These are phyloP conservation scores for Eupithecia abbreviata DNA, from an alignment of 2,888 invertebrate species.

Conservation along the genomic window DNA sequence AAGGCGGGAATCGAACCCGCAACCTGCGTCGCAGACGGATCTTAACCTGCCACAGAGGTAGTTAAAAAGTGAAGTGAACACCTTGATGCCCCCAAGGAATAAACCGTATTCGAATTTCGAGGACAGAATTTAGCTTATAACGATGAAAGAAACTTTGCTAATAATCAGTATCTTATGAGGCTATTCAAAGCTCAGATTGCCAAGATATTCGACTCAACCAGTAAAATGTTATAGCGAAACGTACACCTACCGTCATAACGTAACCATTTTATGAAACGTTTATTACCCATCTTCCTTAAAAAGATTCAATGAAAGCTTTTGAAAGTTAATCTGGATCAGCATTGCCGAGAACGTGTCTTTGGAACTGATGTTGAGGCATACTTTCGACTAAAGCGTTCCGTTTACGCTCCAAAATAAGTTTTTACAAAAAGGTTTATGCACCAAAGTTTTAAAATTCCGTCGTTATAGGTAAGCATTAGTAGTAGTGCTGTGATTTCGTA, in stretches of 20 bases:
- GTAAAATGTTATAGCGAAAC: constrained; percentile 40
- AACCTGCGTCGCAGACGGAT: too few relatives aligned
- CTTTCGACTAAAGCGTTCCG: constrained; percentile 11
- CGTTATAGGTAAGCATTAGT: neutral
- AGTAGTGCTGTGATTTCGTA: neutral
- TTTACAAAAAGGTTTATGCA: neutral
- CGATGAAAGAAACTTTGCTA: constrained; percentile 19
- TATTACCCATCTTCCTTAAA: constrained; percentile 42
- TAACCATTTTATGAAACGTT: constrained; percentile 46
- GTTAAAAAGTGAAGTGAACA: neutral
- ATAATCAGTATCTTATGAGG: constrained; percentile 20
- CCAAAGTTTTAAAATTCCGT: neutral
- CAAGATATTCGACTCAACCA: constrained; percentile 33
- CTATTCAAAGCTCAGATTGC: constrained; percentile 33
- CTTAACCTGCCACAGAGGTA: too few relatives aligned
- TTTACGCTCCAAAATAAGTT: neutral
- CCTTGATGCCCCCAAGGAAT: neutral
- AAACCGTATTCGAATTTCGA: constrained; percentile 10
- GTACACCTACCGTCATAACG: constrained; percentile 41
- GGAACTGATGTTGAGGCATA: constrained; percentile 11
- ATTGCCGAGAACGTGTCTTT: constrained; percentile 28
- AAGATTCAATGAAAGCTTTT: constrained; percentile 40
- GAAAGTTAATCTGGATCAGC: constrained; percentile 41
- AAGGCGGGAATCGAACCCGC: too few relatives aligned
- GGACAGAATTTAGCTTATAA: constrained; percentile 11